Percentiles rank a stretch among this genome's conserved stretches.
Evolutionary conservation across 1,140 invertebrate genomes (phyloP).

Genomic region (Trissolcus basalis): DNA sequence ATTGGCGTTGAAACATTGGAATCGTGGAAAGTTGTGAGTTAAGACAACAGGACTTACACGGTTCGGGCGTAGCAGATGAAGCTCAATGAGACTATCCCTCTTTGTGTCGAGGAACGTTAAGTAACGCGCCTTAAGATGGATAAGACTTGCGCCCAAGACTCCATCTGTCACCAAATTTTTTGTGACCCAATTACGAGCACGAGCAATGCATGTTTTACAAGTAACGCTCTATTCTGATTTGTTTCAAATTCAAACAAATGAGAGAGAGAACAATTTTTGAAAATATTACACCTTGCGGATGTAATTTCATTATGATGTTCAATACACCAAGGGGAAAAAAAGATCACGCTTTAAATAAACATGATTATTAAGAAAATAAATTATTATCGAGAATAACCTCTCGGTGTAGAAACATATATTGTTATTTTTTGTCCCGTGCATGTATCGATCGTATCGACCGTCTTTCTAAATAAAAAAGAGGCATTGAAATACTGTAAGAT

Average conservation of each 20-base stretch:
- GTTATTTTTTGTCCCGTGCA: too few relatives aligned
- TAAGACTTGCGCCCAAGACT: slow-evolving; percentile 26
- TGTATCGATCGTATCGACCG: too few relatives aligned
- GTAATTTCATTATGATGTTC: too few relatives aligned
- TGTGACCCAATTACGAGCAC: slow-evolving; percentile 13
- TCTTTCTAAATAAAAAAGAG: too few relatives aligned
- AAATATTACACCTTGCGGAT: too few relatives aligned
- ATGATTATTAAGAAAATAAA: too few relatives aligned
- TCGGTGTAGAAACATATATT: too few relatives aligned
- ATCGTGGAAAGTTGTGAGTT: slow-evolving; percentile 38
- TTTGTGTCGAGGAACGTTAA: slow-evolving; percentile 50
- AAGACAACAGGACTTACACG: slow-evolving; percentile 49
- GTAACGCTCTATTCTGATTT: slow-evolving; percentile 3
- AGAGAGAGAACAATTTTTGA: too few relatives aligned
- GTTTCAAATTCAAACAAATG: neutral
- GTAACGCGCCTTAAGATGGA: slow-evolving; percentile 50
- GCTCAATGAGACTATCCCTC: slow-evolving; percentile 48
- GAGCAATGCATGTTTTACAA: neutral
- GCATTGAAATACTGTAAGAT: too few relatives aligned
- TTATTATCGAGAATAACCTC: too few relatives aligned
- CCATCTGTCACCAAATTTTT: slow-evolving; percentile 40
- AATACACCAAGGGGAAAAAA: too few relatives aligned
- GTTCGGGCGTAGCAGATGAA: slow-evolving; percentile 51
- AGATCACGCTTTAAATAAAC: too few relatives aligned
- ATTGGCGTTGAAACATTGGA: slow-evolving; percentile 22